Base-by-base conservation (phyloP, 2,888 invertebrate species). In the Plebejus anna region DNA sequence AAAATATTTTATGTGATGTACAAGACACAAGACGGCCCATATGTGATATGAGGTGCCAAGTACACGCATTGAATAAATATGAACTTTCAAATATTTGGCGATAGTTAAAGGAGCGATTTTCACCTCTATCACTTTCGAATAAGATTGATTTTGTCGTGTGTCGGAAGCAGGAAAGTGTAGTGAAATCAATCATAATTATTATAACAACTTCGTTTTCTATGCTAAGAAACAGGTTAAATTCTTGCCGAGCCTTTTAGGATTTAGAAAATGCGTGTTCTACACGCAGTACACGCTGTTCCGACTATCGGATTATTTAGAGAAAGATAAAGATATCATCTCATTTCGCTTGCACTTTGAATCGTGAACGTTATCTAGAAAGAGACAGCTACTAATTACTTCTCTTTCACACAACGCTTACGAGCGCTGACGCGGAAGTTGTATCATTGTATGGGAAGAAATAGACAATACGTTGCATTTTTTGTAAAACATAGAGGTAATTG, bases 191-290 rank as follows among this genome's bases (percentile, higher is more conserved):
- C 77, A 79, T 78, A 78, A 79, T 79, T 79, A 78, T 75, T 66
- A 78, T 76, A 79, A 75, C 72, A 75, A 77, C 78, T 79, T 76
- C 79, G 80, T 81, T 80, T 80, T 81, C 79, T 81, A 81, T 78
- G 80, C 79, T 81, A 79, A 75, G 77, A 75, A 77, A 78, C 81
- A 79, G 80, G 81, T 79, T 80, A 78, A 78, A 79, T 77, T 76
- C 76, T 78, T 59, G 55, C 16, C 75, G 16, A 75, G 75, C 57
- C 55, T 70, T 66, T n/a, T 75, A 61, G 61, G 61, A 61, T 47
- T 75, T 61, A 59, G 59, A 66, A 66, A 66, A 32, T 66, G 9
- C 47, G 47, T 47, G 5, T 36, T 36, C 11, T 2, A 66, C 16
- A 36, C 16, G 66, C 32, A 2, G 32, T 22, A 22, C 22, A 22